Percentiles rank a stretch among this genome's conserved stretches.
Evolutionary conservation across 1,140 invertebrate genomes (phyloP).

Genomic region (Aphelinus certus): DNA sequence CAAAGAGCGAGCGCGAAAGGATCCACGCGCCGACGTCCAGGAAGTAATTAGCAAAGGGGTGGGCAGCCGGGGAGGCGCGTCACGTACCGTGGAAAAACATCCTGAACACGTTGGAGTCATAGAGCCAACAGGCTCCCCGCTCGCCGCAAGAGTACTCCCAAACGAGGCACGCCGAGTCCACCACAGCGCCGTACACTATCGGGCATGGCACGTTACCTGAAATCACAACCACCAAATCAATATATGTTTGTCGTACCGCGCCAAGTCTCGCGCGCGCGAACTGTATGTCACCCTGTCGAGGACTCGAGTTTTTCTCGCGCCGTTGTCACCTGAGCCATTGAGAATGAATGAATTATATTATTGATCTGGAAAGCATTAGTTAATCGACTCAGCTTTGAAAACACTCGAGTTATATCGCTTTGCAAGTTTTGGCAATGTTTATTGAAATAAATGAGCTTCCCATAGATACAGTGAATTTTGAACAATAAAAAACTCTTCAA

Average conservation of each 20-base stretch:
- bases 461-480: too few relatives aligned
- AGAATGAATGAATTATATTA: too few relatives aligned
- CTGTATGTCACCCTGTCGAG: neutral
- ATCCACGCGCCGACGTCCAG: neutral
- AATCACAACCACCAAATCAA: slow-evolving; percentile 37
- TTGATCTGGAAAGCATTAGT: neutral
- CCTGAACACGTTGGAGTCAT: slow-evolving; percentile 84
- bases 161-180: slow-evolving; percentile 89
- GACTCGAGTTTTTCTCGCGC: neutral
- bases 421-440: too few relatives aligned
- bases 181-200: slow-evolving; percentile 89
- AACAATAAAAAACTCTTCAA: too few relatives aligned
- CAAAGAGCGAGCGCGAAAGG: too few relatives aligned
- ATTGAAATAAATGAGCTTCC: too few relatives aligned
- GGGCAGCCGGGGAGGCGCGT: neutral
- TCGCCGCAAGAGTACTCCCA: slow-evolving; percentile 86
- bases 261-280: neutral
- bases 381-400: neutral
- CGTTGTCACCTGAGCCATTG: too few relatives aligned
- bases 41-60: neutral
- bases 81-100: slow-evolving; percentile 84
- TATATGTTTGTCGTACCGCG: too few relatives aligned
- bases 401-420: too few relatives aligned
- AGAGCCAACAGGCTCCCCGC: slow-evolving; percentile 80
- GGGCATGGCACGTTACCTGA: slow-evolving; percentile 89